Evolutionary conservation across 2,888 invertebrate species (phyloP), one percentile per base, ranked within the genome.

Genomic region (Drosophila kanekoi): DNA sequence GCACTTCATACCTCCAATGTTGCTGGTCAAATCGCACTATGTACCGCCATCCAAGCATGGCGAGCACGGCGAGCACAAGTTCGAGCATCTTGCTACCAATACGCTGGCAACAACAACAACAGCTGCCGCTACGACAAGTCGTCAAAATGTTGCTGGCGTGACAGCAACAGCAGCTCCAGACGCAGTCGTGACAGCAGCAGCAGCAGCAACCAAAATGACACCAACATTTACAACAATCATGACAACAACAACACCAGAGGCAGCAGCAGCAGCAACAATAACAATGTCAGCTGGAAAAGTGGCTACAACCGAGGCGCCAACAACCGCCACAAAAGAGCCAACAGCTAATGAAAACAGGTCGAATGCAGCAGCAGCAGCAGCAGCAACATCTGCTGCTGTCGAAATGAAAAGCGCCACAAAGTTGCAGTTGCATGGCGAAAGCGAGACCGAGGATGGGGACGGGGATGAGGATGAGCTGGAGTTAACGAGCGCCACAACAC

Each of bases 1-100:
- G 11, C 92, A 92, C 73, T 93, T 93, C 48, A 92, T 93, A 66
- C 92, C 93, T 14, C 92, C 92, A 43, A 93, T 93, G 93, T 56
- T 93, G 59, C 72, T 93, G 73, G 92, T 93, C 2, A 92, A 92
- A 72, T 91, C 92, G 3, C 92, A 92, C 79, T 92, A 92, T 72
- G 90, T 92, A 54, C 91, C 92, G 35, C 89, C 91, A 9, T 56
- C 79, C n/a, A 91, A 90, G 64, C 90, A 91, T 44, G 82, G 56
- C 8, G 84, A 84, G 23, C 72, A 62, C 43, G 67, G 47, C 3
- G 78, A 79, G 40, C 81, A 78, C 37, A 77, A 80, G 32, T 53
- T 41, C 1, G 79, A 82, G 6, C 81, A 83, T 28, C 28, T 28
- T 56, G 59, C 44, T 38, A 45, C 43, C 13, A 16, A 10, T 16